phyloP scores from a whole-genome alignment of 2,797 vertebrate species.

The Babyrousa celebensis region DNA sequence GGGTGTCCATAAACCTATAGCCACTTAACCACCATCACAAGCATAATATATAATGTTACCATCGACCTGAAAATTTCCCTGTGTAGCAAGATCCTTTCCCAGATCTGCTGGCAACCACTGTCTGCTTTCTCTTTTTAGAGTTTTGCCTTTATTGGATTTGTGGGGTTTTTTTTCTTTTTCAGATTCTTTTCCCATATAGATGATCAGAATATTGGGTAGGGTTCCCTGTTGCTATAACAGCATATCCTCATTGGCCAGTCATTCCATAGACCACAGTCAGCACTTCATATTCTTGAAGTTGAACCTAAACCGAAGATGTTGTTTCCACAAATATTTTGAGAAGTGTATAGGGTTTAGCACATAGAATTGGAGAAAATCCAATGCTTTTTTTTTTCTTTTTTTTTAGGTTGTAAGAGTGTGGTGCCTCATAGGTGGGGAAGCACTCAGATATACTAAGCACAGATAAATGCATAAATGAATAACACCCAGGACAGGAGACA shows the following conservation, averaged over 20 bases:
- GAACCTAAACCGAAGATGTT: background rate
- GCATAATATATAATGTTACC: background rate
- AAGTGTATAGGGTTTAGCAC: background rate
- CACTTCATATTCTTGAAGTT: background rate
- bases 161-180: too few species aligned
- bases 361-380: background rate
- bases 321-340: background rate
- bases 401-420: background rate
- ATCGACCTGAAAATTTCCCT: background rate
- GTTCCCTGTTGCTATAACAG: too few species aligned
- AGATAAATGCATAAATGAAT: background rate
- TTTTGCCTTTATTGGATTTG: background rate
- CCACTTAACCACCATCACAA: background rate
- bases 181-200: too few species aligned
- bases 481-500: accelerated
- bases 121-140: background rate
- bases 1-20: background rate
- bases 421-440: background rate
- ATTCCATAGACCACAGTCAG: too few species aligned
- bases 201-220: too few species aligned
- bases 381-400: background rate
- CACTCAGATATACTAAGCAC: background rate
- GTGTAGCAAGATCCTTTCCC: too few species aligned
- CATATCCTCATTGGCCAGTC: too few species aligned
- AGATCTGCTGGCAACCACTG: background rate